Conservation (phyloP, 2,113 vertebrate species). For the Platysternon megacephalum region DNA sequence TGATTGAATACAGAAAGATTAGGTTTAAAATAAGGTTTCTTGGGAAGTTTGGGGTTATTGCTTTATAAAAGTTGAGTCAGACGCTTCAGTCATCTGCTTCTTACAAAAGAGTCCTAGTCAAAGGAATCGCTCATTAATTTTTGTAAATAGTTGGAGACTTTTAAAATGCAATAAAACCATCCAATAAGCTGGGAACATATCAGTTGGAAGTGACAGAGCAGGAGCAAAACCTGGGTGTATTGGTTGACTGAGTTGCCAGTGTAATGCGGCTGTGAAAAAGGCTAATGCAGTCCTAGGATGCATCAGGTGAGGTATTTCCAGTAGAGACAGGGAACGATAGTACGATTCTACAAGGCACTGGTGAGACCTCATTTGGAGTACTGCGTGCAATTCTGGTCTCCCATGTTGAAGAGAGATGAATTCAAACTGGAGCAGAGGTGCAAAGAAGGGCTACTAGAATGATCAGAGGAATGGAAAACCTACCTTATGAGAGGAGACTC, state of each 20-base stretch:
- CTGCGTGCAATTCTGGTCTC: background rate
- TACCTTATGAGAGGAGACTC: background rate
- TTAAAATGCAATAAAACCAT: conserved; percentile 58
- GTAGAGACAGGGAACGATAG: background rate
- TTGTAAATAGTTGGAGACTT: conserved; percentile 23
- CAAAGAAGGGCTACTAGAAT: background rate
- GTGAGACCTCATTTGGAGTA: background rate
- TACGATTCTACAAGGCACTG: background rate
- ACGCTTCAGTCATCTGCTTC: conserved; percentile 22
- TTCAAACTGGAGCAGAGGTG: background rate
- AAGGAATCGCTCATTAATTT: conserved; percentile 38
- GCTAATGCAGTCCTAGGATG: background rate
- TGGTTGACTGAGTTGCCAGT: background rate
- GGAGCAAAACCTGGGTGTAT: background rate
- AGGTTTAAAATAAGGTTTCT: background rate
- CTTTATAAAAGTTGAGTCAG: background rate
- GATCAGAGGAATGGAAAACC: background rate
- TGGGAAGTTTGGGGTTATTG: background rate
- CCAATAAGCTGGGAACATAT: background rate
- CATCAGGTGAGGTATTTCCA: background rate
- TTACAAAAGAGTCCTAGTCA: background rate
- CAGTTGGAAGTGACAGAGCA: background rate
- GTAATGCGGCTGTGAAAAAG: background rate
- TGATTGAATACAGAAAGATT: conserved; percentile 25
- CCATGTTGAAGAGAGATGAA: background rate